Evolutionary conservation across 2,888 invertebrate genomes (phyloP).

Genomic region (Sesamia inferens): DNA sequence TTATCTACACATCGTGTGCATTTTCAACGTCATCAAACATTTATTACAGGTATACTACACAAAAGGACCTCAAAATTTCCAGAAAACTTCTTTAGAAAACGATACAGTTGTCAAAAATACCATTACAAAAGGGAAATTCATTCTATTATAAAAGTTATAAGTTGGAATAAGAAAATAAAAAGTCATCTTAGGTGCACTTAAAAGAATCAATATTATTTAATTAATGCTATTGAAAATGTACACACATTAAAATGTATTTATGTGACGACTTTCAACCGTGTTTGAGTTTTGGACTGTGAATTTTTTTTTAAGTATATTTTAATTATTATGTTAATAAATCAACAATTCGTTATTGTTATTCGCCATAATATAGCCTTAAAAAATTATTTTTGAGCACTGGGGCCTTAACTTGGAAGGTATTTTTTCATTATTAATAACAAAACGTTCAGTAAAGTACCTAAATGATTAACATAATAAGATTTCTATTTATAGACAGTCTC

Average conservation of each 20-base stretch:
- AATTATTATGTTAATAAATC: constrained; percentile 71
- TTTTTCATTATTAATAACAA: constrained; percentile 44
- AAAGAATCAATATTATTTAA: constrained; percentile 25
- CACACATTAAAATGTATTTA: constrained; percentile 75
- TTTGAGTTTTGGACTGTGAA: constrained; percentile 78
- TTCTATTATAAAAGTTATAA: constrained; percentile 21
- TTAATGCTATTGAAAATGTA: constrained; percentile 80
- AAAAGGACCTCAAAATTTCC: constrained; percentile 20
- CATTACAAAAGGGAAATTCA: constrained; percentile 17
- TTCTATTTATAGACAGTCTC: constrained; percentile 60
- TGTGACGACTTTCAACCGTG: constrained; percentile 82
- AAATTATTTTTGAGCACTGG: constrained; percentile 87
- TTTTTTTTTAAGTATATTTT: constrained; percentile 67
- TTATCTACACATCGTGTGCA: constrained; percentile 79
- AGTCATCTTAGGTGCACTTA: constrained; percentile 26
- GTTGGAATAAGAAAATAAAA: constrained; percentile 38
- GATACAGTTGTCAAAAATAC: constrained; percentile 35
- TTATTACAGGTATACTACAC: constrained; percentile 10
- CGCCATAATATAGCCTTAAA: constrained; percentile 76
- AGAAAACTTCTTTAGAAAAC: constrained; percentile 27
- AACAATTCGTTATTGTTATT: constrained; percentile 76
- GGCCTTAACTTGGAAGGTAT: constrained; percentile 68
- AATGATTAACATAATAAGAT: constrained; percentile 51
- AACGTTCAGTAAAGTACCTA: constrained; percentile 39
- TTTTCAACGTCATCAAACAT: constrained; percentile 79